A percentile compares a stretch with the other conserved stretches of the same genome.
Evolutionary conservation across 1,140 invertebrate genomes (phyloP).

Genomic region (Zaprionus africanus): DNA sequence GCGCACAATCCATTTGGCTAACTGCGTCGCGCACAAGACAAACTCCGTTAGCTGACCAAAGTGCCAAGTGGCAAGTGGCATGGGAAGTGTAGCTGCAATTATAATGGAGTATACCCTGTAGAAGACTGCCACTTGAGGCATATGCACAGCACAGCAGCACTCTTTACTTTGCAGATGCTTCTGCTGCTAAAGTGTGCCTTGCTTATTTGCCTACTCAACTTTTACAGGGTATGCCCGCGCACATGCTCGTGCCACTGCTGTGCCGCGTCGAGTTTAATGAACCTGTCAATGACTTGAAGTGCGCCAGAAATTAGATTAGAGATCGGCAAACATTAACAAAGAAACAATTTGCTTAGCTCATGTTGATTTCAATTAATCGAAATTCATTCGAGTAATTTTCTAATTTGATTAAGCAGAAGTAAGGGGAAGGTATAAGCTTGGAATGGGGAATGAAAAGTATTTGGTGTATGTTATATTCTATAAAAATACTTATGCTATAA

Average conservation of each 20-base stretch:
- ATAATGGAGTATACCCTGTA: not conserved
- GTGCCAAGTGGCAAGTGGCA: constrained; percentile 1
- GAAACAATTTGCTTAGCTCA: not conserved
- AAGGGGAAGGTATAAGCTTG: too few relatives aligned
- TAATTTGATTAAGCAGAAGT: too few relatives aligned
- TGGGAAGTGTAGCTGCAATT: constrained; percentile 1
- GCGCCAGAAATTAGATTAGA: not conserved
- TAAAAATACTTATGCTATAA: too few relatives aligned
- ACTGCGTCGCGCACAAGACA: constrained; percentile 9
- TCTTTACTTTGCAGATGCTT: too few relatives aligned
- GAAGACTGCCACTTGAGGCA: not conserved
- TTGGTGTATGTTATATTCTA: too few relatives aligned
- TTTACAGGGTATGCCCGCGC: not conserved
- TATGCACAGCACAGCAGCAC: not conserved
- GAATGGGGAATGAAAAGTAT: too few relatives aligned
- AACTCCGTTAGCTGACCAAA: not conserved
- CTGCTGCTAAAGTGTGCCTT: not conserved
- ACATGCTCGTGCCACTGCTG: not conserved
- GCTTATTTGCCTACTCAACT: not conserved
- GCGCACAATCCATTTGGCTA: constrained; percentile 45
- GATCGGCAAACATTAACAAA: not conserved
- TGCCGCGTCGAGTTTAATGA: not conserved
- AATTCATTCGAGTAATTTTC: not conserved
- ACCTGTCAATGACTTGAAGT: not conserved
- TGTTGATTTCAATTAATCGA: constrained; percentile 6